Conservation (phyloP, 2,888 invertebrate genomes). For the Pandemis corylana region DNA sequence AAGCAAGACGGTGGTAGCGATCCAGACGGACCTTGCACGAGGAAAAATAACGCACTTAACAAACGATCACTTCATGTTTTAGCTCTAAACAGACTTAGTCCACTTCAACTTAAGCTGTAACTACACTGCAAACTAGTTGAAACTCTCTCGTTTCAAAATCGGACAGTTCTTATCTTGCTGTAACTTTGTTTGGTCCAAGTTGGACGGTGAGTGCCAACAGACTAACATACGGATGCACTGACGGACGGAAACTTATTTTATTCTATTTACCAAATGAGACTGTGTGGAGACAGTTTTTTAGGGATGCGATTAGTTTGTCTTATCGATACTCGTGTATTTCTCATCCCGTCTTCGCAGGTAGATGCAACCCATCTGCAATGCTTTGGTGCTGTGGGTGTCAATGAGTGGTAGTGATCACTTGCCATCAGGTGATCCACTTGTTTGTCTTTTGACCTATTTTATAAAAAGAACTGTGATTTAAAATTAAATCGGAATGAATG, state of each 20-base stretch:
- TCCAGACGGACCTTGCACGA: no score
- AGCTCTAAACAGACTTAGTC: not conserved
- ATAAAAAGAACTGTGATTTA: no score
- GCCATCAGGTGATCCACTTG: no score
- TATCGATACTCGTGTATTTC: not conserved
- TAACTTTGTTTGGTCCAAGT: conserved; percentile 1
- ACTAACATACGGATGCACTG: conserved; percentile 11
- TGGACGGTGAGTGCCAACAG: not conserved
- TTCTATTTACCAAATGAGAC: conserved; percentile 24
- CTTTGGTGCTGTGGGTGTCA: no score
- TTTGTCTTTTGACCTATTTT: no score
- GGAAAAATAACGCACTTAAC: not conserved
- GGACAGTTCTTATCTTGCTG: not conserved
- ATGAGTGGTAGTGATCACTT: no score
- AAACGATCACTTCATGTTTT: not conserved
- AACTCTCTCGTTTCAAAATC: not conserved
- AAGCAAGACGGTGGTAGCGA: no score
- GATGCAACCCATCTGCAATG: no score
- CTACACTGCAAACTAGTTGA: not conserved
- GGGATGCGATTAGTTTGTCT: not conserved
- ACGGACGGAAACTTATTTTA: conserved; percentile 23
- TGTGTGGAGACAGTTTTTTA: conserved; percentile 12
- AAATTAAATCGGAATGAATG: no score
- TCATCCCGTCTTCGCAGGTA: not conserved
- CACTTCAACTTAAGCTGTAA: not conserved